Evolutionary conservation across 2,113 vertebrate species (phyloP).

Genomic region (Pteruthius melanotis): DNA sequence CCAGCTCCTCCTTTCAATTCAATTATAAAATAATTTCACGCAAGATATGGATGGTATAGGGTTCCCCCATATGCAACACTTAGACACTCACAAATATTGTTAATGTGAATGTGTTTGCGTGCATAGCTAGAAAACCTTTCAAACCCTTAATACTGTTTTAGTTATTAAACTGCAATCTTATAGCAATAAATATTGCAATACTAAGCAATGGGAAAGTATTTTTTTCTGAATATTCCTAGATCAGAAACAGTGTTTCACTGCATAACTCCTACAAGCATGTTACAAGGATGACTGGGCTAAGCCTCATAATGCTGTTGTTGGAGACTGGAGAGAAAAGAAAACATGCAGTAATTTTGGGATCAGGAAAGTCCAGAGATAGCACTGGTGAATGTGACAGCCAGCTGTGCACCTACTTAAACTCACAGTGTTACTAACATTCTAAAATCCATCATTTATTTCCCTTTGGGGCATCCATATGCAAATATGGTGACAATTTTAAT

Average conservation of each 20-base stretch:
- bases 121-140: neutral
- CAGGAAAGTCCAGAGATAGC: rapidly evolving
- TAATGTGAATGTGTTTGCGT: neutral
- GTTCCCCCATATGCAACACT: neutral
- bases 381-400: neutral
- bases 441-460: neutral
- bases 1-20: neutral
- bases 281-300: neutral
- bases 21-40: neutral
- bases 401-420: neutral
- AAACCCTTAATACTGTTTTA: neutral
- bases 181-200: neutral
- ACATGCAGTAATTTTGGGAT: neutral
- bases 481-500: neutral
- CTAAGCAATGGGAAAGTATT: neutral
- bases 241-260: neutral
- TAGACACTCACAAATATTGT: neutral
- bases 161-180: neutral
- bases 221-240: neutral
- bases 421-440: neutral
- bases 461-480: neutral
- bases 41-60: neutral
- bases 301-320: neutral
- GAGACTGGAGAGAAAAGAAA: neutral
- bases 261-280: neutral